Conservation (phyloP, 2,113 vertebrate species). For the Passer montanus region DNA sequence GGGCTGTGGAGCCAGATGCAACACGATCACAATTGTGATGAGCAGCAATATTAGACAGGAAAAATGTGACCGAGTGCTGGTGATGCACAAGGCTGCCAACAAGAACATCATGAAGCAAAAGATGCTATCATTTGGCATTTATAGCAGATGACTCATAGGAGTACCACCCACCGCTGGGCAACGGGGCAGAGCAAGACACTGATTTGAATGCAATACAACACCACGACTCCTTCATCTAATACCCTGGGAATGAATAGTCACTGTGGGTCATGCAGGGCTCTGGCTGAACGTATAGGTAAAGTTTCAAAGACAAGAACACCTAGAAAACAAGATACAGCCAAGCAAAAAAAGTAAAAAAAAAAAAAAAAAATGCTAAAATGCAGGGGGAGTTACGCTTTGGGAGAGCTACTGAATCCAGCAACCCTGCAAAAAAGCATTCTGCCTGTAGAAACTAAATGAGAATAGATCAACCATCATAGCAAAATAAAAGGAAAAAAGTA, state of each 20-base stretch:
- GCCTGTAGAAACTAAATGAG: not conserved
- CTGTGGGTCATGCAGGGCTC: not conserved
- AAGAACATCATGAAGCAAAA: conserved; percentile 48
- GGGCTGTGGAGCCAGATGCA: not conserved
- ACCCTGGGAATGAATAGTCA: not conserved
- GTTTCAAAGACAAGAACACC: conserved; percentile 30
- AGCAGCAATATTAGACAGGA: conserved; percentile 5
- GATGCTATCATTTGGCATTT: conserved; percentile 63
- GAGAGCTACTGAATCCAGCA: not conserved
- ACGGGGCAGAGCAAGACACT: conserved; percentile 4
- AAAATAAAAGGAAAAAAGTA: not conserved
- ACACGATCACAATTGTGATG: not conserved
- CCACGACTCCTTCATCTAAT: conserved; percentile 2
- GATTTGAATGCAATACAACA: conserved; percentile 46
- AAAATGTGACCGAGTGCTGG: conserved; percentile 31
- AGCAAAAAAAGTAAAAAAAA: not conserved
- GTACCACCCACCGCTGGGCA: conserved; percentile 31
- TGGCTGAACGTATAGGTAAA: not conserved
- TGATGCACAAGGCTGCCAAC: not conserved
- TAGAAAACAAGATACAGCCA: not conserved
- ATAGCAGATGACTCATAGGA: conserved; percentile 56
- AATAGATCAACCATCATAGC: not conserved
- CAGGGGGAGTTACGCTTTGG: not conserved
- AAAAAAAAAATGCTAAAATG: not conserved
- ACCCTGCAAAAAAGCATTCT: not conserved